Evolutionary conservation across 2,797 vertebrate genomes (phyloP).

Genomic region (Diplodus sargus): DNA sequence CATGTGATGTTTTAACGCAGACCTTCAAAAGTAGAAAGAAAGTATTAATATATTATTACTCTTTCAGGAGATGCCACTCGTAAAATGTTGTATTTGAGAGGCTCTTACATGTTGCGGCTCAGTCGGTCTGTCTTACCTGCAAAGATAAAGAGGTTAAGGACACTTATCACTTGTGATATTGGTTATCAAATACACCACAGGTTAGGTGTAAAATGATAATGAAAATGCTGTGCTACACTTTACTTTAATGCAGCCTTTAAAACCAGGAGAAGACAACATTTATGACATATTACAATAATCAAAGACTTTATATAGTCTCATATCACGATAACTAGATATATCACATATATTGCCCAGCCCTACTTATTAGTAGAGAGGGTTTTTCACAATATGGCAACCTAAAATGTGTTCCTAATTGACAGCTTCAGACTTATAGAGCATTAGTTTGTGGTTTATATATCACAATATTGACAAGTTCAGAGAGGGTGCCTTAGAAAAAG

Average conservation of each 20-base stretch:
- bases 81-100: neutral
- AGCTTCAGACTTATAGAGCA: neutral
- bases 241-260: too few relatives aligned
- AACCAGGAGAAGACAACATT: too few relatives aligned
- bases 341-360: too few relatives aligned
- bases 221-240: neutral
- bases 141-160: constrained; percentile 14
- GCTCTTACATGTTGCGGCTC: constrained; percentile 63
- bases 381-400: neutral
- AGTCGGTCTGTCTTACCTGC: constrained; percentile 6
- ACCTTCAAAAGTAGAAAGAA: constrained; percentile 64
- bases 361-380: neutral
- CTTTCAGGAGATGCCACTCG: neutral
- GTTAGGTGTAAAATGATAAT: neutral
- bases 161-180: neutral
- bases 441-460: too few relatives aligned
- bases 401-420: neutral
- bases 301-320: too few relatives aligned
- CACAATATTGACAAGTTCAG: neutral
- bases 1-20: constrained; percentile 64
- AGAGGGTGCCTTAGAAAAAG: neutral
- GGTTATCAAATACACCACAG: neutral
- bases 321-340: too few relatives aligned
- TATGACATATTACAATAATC: too few relatives aligned
- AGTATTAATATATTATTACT: neutral